These are phyloP conservation scores for Ischnura elegans DNA, from an alignment of 2,888 invertebrate species.

Conservation along the genomic window DNA sequence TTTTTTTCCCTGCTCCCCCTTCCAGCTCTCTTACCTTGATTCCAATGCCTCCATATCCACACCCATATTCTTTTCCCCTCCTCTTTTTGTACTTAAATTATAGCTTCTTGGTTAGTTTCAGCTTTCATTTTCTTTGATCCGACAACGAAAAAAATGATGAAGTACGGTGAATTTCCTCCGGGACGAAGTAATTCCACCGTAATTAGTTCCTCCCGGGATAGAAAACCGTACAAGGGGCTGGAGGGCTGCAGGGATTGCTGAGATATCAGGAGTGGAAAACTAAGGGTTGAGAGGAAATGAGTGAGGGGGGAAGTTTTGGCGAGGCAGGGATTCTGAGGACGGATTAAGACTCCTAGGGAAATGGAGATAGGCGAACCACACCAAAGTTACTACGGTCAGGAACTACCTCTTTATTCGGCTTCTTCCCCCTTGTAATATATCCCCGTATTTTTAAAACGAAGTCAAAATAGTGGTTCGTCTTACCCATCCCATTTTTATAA, in stretches of 20 bases:
- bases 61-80: neutral
- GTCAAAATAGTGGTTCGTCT: too few species aligned
- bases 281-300: neutral
- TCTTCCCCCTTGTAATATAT: neutral
- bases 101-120: conserved; percentile 25
- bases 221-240: neutral
- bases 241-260: neutral
- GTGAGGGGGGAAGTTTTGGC: neutral
- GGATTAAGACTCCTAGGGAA: too few species aligned
- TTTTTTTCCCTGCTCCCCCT: neutral
- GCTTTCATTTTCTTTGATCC: conserved; percentile 51
- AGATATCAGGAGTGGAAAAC: neutral
- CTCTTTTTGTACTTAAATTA: neutral
- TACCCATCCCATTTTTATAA: too few species aligned
- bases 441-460: too few species aligned
- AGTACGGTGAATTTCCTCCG: conserved; percentile 37
- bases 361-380: too few species aligned
- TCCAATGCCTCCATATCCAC: neutral
- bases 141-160: conserved; percentile 5
- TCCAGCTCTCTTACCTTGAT: neutral
- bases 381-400: too few species aligned
- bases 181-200: conserved; percentile 52
- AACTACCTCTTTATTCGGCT: neutral
- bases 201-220: conserved; percentile 40
- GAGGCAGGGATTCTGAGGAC: too few species aligned